A percentile compares a stretch with the other conserved stretches of the same genome.
Conservation (phyloP, 2,113 vertebrate genomes). For the Xenus cinereus region DNA sequence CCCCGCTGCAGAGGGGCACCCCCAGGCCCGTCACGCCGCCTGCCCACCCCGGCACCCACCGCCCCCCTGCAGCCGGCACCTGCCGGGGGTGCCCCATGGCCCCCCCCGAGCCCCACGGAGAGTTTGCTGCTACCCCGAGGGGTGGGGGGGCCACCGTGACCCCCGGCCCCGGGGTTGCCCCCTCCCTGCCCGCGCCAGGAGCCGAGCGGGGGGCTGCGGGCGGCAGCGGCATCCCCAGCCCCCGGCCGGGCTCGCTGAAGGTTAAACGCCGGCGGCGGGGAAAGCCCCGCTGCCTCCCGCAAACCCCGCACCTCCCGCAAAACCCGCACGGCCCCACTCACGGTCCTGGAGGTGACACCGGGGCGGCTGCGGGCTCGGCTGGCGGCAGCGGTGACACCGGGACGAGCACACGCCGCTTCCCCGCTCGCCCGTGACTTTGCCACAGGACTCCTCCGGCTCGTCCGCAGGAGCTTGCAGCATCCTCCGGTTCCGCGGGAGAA, state of each 20-base stretch:
- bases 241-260: slow-evolving; percentile 35
- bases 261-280: slow-evolving; percentile 42
- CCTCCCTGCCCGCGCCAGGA: background rate
- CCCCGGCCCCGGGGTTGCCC: background rate
- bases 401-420: background rate
- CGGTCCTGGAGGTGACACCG: slow-evolving; percentile 4
- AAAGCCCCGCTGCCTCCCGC: background rate
- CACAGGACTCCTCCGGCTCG: slow-evolving; percentile 55
- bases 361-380: background rate
- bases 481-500: slow-evolving; percentile 65
- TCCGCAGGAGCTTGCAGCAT: slow-evolving; percentile 69
- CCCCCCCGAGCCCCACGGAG: background rate
- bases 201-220: background rate
- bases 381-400: background rate
- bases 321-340: background rate
- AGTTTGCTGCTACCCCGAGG: background rate
- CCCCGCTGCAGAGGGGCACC: background rate
- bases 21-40: background rate
- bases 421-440: slow-evolving; percentile 64
- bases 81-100: background rate
- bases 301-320: too few species aligned
- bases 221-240: background rate
- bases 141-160: background rate
- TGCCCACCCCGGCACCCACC: background rate
- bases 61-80: background rate